Conservation (phyloP, 2,888 invertebrate species). For the Altica lythri region DNA sequence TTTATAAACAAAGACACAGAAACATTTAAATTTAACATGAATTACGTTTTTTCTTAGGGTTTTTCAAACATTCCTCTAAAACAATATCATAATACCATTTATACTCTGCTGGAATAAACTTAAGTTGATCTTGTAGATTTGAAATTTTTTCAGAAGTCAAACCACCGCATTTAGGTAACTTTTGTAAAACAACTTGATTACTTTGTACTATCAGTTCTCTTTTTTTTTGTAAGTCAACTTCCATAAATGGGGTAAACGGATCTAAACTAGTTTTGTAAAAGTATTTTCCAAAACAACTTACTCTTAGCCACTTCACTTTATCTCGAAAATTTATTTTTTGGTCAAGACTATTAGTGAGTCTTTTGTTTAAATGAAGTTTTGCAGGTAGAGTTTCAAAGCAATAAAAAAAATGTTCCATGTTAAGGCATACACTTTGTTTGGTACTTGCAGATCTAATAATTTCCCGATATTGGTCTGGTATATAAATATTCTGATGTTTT, state of each 20-base stretch:
- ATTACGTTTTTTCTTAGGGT: no score
- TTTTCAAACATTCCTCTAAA: no score
- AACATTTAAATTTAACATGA: no score
- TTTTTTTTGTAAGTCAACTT: conserved; percentile 20
- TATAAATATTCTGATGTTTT: conserved; percentile 48
- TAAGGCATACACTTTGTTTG: conserved; percentile 26
- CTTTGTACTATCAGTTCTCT: no score
- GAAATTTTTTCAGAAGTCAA: no score
- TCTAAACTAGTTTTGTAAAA: conserved; percentile 16
- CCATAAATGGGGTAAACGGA: conserved; percentile 17
- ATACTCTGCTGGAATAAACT: no score
- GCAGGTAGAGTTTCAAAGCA: conserved; percentile 6
- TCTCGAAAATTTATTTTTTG: conserved; percentile 5
- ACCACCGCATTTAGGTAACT: no score
- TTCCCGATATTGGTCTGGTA: conserved; percentile 44
- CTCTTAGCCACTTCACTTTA: conserved; percentile 20
- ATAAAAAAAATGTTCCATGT: conserved; percentile 6
- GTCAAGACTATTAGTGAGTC: conserved; percentile 4
- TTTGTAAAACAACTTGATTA: no score
- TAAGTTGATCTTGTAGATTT: no score
- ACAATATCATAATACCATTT: no score
- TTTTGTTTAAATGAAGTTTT: conserved; percentile 11
- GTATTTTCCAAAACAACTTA: conserved; percentile 9
- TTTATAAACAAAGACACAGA: no score
- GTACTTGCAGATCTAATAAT: conserved; percentile 29